These are phyloP conservation scores for Zootermopsis nevadensis DNA, from an alignment of 2,888 invertebrate genomes.

Conservation along the genomic window DNA sequence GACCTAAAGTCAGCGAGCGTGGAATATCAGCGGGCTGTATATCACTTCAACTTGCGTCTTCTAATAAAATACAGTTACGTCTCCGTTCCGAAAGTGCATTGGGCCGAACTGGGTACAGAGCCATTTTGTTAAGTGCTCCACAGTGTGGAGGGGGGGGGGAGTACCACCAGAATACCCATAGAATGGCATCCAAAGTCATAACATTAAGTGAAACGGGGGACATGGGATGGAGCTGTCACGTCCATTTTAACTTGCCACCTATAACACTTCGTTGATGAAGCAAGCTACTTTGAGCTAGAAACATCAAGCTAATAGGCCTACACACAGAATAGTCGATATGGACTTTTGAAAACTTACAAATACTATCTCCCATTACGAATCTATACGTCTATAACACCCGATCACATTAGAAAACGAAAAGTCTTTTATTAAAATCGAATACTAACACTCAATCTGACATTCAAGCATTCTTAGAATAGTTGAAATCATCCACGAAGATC, in stretches of 20 bases:
- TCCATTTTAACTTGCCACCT: conserved; percentile 37
- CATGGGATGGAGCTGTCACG: conserved; percentile 31
- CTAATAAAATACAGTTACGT: conserved; percentile 45
- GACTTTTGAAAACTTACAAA: too few relatives aligned
- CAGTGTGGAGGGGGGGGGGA: conserved; percentile 7
- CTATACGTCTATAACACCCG: too few relatives aligned
- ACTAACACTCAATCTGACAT: too few relatives aligned
- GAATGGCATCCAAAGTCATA: conserved; percentile 45
- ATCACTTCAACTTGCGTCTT: conserved; percentile 29
- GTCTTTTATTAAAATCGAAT: too few relatives aligned
- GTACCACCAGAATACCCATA: conserved; percentile 24
- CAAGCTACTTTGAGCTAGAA: background rate
- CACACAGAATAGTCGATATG: background rate
- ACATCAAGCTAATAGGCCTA: background rate
- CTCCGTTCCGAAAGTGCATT: conserved; percentile 40
- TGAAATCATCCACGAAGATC: too few relatives aligned
- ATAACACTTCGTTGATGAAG: conserved; percentile 33
- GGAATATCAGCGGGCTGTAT: background rate
- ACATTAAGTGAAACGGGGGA: conserved; percentile 46
- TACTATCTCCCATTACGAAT: too few relatives aligned
- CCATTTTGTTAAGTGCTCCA: conserved; percentile 50
- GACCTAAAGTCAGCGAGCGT: background rate
- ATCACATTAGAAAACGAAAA: too few relatives aligned
- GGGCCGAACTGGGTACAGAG: conserved; percentile 42
- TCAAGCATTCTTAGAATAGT: too few relatives aligned